Evolutionary conservation across 2,888 invertebrate species (phyloP).

Genomic region (Epirrita christyi): DNA sequence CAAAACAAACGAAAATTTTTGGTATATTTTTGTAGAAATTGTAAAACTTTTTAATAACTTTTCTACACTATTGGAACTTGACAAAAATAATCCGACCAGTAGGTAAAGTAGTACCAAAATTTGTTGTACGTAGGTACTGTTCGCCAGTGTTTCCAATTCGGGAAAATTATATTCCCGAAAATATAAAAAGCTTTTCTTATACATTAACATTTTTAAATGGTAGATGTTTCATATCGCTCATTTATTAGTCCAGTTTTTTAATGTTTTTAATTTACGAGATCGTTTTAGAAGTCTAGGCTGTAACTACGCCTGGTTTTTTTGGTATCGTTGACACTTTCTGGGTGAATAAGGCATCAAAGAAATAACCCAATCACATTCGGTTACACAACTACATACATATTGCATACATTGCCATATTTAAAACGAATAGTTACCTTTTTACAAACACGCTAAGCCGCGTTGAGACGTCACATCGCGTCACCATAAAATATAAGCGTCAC

Average conservation of each 20-base stretch:
- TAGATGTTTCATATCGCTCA: slow-evolving; percentile 17
- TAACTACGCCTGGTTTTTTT: slow-evolving; percentile 10
- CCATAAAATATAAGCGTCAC: no score
- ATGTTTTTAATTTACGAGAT: slow-evolving; percentile 11
- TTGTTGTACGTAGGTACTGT: slow-evolving; percentile 41
- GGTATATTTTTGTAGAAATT: slow-evolving; percentile 67
- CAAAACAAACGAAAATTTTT: slow-evolving; percentile 46
- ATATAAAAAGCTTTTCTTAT: neutral
- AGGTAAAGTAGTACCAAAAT: slow-evolving; percentile 44
- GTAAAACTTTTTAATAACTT: slow-evolving; percentile 51
- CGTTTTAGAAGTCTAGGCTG: slow-evolving; percentile 13
- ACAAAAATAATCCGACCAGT: slow-evolving; percentile 51
- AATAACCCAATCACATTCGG: no score
- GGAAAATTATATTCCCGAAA: slow-evolving; percentile 14
- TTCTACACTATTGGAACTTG: slow-evolving; percentile 49
- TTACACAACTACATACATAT: no score
- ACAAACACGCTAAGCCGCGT: no score
- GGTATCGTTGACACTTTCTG: slow-evolving; percentile 19
- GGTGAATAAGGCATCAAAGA: no score
- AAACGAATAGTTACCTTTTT: no score
- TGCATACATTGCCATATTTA: no score
- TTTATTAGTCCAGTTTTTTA: neutral
- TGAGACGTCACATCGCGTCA: no score
- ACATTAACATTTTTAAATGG: slow-evolving; percentile 10
- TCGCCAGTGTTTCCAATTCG: slow-evolving; percentile 42